Percentiles rank a stretch among this genome's conserved stretches.
Conservation (phyloP, 2,888 invertebrate species). For the Noctua pronuba region DNA sequence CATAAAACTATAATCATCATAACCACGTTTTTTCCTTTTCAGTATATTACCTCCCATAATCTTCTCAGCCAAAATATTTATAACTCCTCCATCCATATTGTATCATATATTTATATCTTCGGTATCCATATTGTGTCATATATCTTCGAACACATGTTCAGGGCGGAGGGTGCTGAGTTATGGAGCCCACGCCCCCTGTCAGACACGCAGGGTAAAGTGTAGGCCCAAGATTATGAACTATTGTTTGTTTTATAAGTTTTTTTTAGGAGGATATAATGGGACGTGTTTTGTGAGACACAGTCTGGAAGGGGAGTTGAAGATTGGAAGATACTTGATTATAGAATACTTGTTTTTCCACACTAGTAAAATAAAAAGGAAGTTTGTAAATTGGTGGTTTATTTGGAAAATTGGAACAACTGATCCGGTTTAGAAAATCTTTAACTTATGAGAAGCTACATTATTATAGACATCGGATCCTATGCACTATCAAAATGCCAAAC, state of each 20-base stretch:
- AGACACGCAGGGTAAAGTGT: constrained; percentile 17
- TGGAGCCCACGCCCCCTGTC: constrained; percentile 69
- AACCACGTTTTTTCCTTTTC: neutral
- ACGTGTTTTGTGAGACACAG: neutral
- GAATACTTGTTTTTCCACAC: no score
- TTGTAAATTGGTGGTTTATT: no score
- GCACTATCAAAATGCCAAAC: no score
- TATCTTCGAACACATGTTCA: constrained; percentile 71
- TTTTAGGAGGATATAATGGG: neutral
- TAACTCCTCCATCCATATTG: neutral
- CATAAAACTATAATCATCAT: neutral
- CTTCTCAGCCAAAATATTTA: constrained; percentile 43
- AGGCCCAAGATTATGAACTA: constrained; percentile 47
- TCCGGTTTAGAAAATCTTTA: neutral
- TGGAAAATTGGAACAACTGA: neutral
- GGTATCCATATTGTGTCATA: constrained; percentile 57
- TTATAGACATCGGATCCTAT: no score
- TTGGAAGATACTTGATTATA: neutral
- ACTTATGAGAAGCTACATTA: no score
- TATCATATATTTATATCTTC: constrained; percentile 47
- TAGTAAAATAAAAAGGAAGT: no score
- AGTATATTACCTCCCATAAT: constrained; percentile 2
- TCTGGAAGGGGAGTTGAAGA: neutral
- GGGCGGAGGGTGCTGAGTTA: constrained; percentile 68
- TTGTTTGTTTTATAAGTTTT: constrained; percentile 50